Base-by-base conservation (phyloP, 2,797 vertebrate species). In the Leptodactylus fallax region DNA sequence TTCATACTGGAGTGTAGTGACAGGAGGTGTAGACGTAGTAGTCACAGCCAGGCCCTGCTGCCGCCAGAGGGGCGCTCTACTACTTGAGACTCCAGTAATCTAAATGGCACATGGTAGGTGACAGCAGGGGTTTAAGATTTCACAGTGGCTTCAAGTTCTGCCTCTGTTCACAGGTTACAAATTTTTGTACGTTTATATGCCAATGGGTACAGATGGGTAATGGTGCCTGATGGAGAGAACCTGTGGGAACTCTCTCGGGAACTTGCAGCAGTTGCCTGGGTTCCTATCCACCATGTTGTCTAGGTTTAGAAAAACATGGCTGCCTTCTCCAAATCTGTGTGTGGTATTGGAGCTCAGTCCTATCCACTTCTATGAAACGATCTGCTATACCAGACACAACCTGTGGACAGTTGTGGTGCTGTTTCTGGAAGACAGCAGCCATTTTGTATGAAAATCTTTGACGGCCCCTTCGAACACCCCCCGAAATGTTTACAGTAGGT, bases 401-500 rank as follows among this genome's bases (percentile, higher is more conserved):
- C 65, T 25, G 2, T 69, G 36, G 27, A 47, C 69, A 9, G 3
- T 1, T 11, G 25, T 69, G 67, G 67, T 36, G 36, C 69, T 17
- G 16, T 71, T 71, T 25, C 0, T 13, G 3, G 1, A 45, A 8
- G 69, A 19, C 4, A 71, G 69, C 14, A 19, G 27, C 25, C 27
- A 14, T 65, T n/a, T 65, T 65, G 23, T 65, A 3, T 65, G 1
- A 63, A n/a, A 53, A 53, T 61, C 12, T 25, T 51, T 23, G 0
- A 55, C 21, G 2, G 45, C 49, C 76, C 53, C 53, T 36, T 27
- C 19, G 36, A 58, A 19, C 1, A 12, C 56, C 27, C 51, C 79
- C 60, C n/a, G 36, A 80, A 45, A 61, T 61, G 56, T 80, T 55
- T 61, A 80, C 56, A 63, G 60, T 27, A 49, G 36, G 60, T 47